A percentile compares a stretch with the other conserved stretches of the same genome.
phyloP scores from a whole-genome alignment of 2,888 invertebrate genomes.

The Herminia tarsipennalis region DNA sequence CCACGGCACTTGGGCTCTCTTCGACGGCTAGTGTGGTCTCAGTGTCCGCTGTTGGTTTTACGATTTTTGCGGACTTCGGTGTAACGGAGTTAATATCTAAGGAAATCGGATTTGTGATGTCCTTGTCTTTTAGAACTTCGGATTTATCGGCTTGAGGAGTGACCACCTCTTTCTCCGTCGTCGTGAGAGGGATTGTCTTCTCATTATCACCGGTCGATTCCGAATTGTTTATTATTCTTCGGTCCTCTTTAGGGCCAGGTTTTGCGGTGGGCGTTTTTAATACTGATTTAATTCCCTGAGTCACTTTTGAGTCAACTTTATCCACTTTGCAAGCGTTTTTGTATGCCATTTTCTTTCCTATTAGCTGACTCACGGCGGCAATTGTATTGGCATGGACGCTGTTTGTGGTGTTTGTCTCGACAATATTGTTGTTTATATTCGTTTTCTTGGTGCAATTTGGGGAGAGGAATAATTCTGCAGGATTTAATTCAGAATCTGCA shows the following conservation, averaged over 20 bases:
- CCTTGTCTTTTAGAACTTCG: conserved; percentile 42
- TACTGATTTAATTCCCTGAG: conserved; percentile 73
- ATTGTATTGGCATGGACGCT: conserved; percentile 70
- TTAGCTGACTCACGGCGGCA: conserved; percentile 73
- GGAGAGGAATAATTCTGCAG: conserved; percentile 77
- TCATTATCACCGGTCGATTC: conserved; percentile 41
- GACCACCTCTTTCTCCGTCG: conserved; percentile 29
- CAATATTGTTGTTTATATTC: conserved; percentile 80
- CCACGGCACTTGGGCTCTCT: neutral
- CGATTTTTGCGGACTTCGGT: conserved; percentile 23
- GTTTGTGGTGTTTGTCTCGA: conserved; percentile 65
- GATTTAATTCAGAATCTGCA: conserved; percentile 73
- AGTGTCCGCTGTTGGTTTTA: conserved; percentile 19
- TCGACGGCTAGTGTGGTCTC: conserved; percentile 29
- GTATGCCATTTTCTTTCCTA: conserved; percentile 70
- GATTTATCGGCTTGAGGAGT: conserved; percentile 34
- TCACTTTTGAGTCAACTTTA: conserved; percentile 73
- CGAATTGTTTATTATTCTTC: conserved; percentile 43
- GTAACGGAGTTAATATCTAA: conserved; percentile 8
- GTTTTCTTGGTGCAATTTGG: conserved; percentile 74
- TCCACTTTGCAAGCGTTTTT: conserved; percentile 75
- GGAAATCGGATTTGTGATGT: conserved; percentile 13
- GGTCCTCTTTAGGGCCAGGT: conserved; percentile 56
- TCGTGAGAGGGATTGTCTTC: conserved; percentile 31
- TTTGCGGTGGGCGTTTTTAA: conserved; percentile 70